A percentile compares a stretch with the other conserved stretches of the same genome.
These are phyloP conservation scores for Lycaena phlaeas DNA, from an alignment of 2,888 invertebrate species.

Conservation along the genomic window DNA sequence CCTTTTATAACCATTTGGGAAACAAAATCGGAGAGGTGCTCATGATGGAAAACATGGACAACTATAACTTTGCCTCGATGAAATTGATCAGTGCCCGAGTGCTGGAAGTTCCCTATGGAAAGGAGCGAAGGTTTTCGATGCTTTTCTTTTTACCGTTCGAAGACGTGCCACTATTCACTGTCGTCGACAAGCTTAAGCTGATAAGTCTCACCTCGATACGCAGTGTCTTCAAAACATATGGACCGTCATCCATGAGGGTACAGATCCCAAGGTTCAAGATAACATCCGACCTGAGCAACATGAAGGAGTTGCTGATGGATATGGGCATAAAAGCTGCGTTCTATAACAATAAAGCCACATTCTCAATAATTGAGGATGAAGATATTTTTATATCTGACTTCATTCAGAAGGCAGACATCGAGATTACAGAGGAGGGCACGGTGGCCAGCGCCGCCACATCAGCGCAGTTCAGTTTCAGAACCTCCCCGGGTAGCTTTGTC, in stretches of 20 bases:
- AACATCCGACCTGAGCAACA: slow-evolving; percentile 53
- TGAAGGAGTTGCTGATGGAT: slow-evolving; percentile 53
- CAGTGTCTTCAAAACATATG: slow-evolving; percentile 38
- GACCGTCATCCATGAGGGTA: slow-evolving; percentile 58
- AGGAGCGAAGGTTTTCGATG: slow-evolving; percentile 70
- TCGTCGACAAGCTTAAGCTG: slow-evolving; percentile 60
- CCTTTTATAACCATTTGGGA: slow-evolving; percentile 24
- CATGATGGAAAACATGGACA: slow-evolving; percentile 35
- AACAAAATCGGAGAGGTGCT: slow-evolving; percentile 41
- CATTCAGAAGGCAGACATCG: slow-evolving; percentile 52
- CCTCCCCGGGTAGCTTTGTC: slow-evolving; percentile 29
- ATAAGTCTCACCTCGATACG: slow-evolving; percentile 61
- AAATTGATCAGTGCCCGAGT: slow-evolving; percentile 33
- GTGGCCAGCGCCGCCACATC: slow-evolving; percentile 35
- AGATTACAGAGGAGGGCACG: slow-evolving; percentile 52
- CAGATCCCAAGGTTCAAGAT: slow-evolving; percentile 75
- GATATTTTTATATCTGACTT: slow-evolving; percentile 39
- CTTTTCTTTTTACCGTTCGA: slow-evolving; percentile 73
- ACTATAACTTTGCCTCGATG: slow-evolving; percentile 29
- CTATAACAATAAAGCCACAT: slow-evolving; percentile 31
- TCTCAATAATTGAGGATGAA: slow-evolving; percentile 36
- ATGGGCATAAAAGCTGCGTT: slow-evolving; percentile 52
- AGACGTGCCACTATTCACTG: slow-evolving; percentile 42
- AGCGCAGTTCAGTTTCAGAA: slow-evolving; percentile 28
- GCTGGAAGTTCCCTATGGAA: slow-evolving; percentile 48